Base-by-base conservation (phyloP, 2,888 invertebrate species). In the Ctena decussata region DNA sequence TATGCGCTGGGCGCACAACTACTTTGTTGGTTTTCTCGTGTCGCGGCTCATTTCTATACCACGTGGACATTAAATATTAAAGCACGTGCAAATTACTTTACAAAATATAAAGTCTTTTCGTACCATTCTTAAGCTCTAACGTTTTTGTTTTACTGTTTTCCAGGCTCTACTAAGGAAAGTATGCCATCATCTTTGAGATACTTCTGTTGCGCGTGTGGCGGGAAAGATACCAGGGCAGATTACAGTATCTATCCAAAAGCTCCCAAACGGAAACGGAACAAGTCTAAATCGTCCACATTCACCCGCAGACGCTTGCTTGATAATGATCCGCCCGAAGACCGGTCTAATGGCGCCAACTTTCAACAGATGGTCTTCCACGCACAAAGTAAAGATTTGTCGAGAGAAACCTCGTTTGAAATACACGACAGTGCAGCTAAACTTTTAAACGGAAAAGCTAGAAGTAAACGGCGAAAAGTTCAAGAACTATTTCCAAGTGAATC, bases 281-380 rank as follows among this genome's bases (percentile, higher is more conserved):
- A 15, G 12, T 53, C 82, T 18, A 72, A 71, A 24, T 84, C 77
- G 30, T 75, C 76, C 27, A 88, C 88, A 18, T 88, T 85, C 83
- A 83, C 88, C 0, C 41, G 85, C 46, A 57, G 80, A 69, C 81
- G 74, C 21, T 71, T 88, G 35, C 69, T 88, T 21, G 82, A 84
- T 30, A 60, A 81, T 27, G 85, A 87, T 15, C 70, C 78, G 21
- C 30, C 49, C 15, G 83, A 85, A 2, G 32, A 71, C 60, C 39
- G 73, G 3, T 76, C 57, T 12, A 41, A 41, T 24, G 44, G 46
- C 27, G 72, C 41, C 27, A 15, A 1, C n/a, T 72, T 41, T 27
- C 39, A 72, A 24, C 71, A 73, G 15, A 72, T 81, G 27, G 65
- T 75, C 21, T 57, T 81, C 21, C 60, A 35, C 27, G 5, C 37